Percentiles rank a stretch among this genome's conserved stretches.
Conservation (phyloP, 2,888 invertebrate species). For the Epistrophella euchroma region DNA sequence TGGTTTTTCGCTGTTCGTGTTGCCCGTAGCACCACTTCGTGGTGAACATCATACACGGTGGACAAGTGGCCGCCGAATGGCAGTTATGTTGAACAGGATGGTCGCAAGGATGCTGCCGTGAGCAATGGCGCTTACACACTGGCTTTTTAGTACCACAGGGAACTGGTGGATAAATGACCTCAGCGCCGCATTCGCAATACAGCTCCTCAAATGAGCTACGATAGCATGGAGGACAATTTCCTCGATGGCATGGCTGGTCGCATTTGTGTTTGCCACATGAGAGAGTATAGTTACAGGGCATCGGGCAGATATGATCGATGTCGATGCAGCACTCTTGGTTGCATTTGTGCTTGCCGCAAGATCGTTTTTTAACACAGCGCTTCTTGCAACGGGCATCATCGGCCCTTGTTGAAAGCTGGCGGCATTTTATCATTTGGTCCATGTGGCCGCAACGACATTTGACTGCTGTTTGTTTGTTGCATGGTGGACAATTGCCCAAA, state of each 20-base stretch:
- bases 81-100: constrained; percentile 94
- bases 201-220: constrained; percentile 94
- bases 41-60: constrained; percentile 94
- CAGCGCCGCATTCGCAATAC: constrained; percentile 94
- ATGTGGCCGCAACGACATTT: constrained; percentile 94
- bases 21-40: constrained; percentile 92
- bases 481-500: constrained; percentile 90
- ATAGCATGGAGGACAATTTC: constrained; percentile 91
- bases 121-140: constrained; percentile 90
- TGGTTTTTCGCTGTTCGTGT: constrained; percentile 93
- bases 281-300: constrained; percentile 92
- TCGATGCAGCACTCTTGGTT: constrained; percentile 95
- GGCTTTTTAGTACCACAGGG: constrained; percentile 96
- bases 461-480: constrained; percentile 89
- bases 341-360: constrained; percentile 95
- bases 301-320: constrained; percentile 92
- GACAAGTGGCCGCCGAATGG: constrained; percentile 89
- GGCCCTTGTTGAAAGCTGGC: constrained; percentile 88
- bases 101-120: constrained; percentile 89
- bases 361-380: constrained; percentile 94
- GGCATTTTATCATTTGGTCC: constrained; percentile 92
- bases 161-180: constrained; percentile 95
- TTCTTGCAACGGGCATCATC: constrained; percentile 94
- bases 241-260: constrained; percentile 94
- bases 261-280: constrained; percentile 96